phyloP scores from a whole-genome alignment of 2,888 invertebrate species.

The Philopedon plagiatum region DNA sequence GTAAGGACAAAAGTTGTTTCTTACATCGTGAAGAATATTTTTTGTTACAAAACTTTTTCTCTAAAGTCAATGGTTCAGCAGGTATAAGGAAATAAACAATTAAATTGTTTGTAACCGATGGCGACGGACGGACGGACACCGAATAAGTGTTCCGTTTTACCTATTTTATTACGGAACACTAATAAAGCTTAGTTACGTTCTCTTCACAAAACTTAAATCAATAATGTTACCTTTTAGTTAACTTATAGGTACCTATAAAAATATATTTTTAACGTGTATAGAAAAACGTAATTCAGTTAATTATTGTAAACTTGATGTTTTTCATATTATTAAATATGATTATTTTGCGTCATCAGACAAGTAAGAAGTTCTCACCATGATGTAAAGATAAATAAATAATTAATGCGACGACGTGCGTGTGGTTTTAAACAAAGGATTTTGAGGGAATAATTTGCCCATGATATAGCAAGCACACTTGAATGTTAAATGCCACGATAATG shows the following conservation, averaged over 20 bases:
- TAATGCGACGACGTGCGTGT: constrained; percentile 7
- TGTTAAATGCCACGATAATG: not conserved
- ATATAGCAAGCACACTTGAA: not conserved
- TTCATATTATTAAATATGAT: constrained; percentile 11
- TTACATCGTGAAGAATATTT: too few species aligned
- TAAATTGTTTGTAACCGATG: too few species aligned
- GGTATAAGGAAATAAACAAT: too few species aligned
- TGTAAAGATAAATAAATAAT: constrained; percentile 25
- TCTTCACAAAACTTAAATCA: too few species aligned
- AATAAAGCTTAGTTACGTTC: too few species aligned
- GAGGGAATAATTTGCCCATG: not conserved
- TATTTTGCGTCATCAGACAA: constrained; percentile 8
- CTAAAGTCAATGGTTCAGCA: too few species aligned
- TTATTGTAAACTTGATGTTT: constrained; percentile 9
- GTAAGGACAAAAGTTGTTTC: too few species aligned
- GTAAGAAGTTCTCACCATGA: constrained; percentile 17
- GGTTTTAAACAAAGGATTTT: constrained; percentile 11
- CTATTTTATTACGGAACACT: too few species aligned
- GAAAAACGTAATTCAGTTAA: constrained; percentile 12
- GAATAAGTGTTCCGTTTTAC: too few species aligned
- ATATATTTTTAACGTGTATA: not conserved
- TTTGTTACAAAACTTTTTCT: too few species aligned
- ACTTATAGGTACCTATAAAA: not conserved
- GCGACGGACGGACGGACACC: too few species aligned
- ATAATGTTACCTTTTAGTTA: too few species aligned